Base-by-base conservation (phyloP, 2,113 vertebrate genomes). In the Synchiropus splendidus region DNA sequence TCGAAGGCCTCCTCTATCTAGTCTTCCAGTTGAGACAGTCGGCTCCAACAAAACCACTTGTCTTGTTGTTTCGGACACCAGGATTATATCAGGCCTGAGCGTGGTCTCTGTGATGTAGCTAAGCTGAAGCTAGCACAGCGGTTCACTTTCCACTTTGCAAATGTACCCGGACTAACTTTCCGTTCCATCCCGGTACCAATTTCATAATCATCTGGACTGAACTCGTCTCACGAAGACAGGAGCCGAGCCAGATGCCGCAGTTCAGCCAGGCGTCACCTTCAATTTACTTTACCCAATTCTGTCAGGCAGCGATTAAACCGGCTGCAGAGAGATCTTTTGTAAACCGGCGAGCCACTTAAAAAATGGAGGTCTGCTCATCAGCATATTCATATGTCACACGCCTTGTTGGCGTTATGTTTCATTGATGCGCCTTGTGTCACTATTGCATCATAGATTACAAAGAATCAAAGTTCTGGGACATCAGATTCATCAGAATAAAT, bases 371-470 rank as follows among this genome's bases (percentile, higher is more conserved):
- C 4, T 15, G 2, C 31, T 49, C 38, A 54, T 65, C 37, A 40
- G 44, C 54, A 70, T 73, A 70, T 68, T 68, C 48, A 68, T 52
- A 18, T 64, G 61, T 57, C 61, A 48, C 57, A 37, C 58, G 50
- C 49, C 49, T 49, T 58, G 56, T 65, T 61, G 61, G 49, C 51
- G 40, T 57, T 18, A 63, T 80, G 49, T 67, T 70, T 78, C 63
- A 73, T 78, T 57, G 52, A 79, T 69, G 63, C 43, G 51, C 58
- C 50, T 58, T 40, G 51, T 75, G 76, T 53, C 71, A 73, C 51
- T 42, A 46, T 79, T 81, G 74, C 80, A 75, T 81, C 72, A 78
- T 57, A 54, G 54, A 74, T 80, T 64, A 76, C 58, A 71, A 45
- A 66, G 72, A 77, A 62, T 67, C 15, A 44, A 54, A 52, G 40